These are phyloP conservation scores for Pseudocheirus occidentalis DNA, from an alignment of 2,797 vertebrate species.

Conservation along the genomic window DNA sequence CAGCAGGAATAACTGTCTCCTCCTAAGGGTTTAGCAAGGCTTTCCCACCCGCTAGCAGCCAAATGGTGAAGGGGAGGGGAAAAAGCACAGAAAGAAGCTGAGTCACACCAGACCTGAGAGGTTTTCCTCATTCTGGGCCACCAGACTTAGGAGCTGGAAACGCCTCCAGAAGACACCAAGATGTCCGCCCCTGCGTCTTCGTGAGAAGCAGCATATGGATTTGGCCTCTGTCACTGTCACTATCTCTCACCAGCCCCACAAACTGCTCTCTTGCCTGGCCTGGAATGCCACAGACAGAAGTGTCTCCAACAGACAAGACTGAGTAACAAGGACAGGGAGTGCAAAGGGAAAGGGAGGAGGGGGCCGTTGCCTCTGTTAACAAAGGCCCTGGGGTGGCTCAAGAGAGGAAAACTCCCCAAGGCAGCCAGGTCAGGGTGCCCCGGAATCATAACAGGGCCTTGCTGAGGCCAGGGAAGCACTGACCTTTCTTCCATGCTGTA, in stretches of 20 bases:
- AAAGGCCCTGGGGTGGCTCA: not conserved
- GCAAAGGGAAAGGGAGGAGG: accelerated
- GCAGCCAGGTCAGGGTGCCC: not conserved
- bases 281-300: not conserved
- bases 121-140: not conserved
- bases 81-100: not conserved
- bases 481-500: not conserved
- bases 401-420: not conserved
- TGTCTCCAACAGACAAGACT: not conserved
- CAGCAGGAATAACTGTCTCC: not conserved
- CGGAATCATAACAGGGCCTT: not conserved
- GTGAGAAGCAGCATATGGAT: not conserved
- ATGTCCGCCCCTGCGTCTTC: not conserved
- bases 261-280: not conserved
- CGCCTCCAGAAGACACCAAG: not conserved
- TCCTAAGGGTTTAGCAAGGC: not conserved
- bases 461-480: not conserved
- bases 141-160: not conserved
- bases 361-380: not conserved
- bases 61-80: not conserved
- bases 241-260: not conserved
- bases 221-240: not conserved
- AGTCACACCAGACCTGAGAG: not conserved
- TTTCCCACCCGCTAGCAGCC: not conserved
- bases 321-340: not conserved